Conservation (phyloP, 92 coral and sea anemone genomes). For the Zoanthus solanderi region DNA sequence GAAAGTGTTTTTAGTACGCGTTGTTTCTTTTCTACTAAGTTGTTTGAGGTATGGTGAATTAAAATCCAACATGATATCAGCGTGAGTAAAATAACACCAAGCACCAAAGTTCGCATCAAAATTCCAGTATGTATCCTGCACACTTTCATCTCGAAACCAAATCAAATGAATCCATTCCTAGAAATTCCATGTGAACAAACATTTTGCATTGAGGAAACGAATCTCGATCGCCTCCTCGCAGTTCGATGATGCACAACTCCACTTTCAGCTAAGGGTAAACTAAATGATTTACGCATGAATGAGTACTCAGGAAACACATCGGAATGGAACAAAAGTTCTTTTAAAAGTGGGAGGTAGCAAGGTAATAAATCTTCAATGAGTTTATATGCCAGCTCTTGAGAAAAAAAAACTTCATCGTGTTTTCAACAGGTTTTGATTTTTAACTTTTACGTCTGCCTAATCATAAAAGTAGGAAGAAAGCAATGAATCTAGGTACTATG, state of each 20-base stretch:
- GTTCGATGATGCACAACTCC: neutral
- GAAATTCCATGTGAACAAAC: conserved; percentile 15
- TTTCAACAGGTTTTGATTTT: too few species aligned
- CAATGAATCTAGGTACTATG: too few species aligned
- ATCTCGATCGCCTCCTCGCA: neutral
- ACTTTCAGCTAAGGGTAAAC: neutral
- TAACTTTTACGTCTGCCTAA: too few species aligned
- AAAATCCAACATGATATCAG: conserved; percentile 78
- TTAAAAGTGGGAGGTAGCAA: neutral
- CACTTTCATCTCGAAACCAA: conserved; percentile 71
- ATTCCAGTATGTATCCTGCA: conserved; percentile 85
- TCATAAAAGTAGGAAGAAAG: too few species aligned
- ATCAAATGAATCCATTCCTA: neutral
- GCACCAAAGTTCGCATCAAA: conserved; percentile 61
- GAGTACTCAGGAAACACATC: neutral
- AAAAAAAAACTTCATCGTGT: too few species aligned
- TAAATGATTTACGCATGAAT: neutral
- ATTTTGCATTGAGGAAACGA: neutral
- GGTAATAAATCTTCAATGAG: neutral
- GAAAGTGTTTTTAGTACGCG: conserved; percentile 50
- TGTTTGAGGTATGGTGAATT: conserved; percentile 63
- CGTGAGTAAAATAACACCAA: conserved; percentile 61
- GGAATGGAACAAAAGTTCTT: neutral
- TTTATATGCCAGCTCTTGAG: too few species aligned
- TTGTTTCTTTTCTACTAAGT: conserved; percentile 66